Base-by-base conservation (phyloP, 2,113 vertebrate genomes). In the Ciconia stormi region DNA sequence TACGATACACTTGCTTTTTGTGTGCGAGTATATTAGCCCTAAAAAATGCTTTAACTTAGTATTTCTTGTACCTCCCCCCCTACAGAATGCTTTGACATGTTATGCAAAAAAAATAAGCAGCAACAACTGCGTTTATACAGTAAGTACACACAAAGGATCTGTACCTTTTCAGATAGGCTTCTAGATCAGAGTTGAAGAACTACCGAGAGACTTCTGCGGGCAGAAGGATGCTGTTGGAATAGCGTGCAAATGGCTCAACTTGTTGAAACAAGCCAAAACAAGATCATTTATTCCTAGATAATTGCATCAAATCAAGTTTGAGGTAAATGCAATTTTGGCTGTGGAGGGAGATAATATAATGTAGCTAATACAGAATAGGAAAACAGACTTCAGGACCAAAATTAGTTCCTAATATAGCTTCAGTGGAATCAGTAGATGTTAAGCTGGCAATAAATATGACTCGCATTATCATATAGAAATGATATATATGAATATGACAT, bases 301-400 rank as follows among this genome's bases (percentile, higher is more conserved):
- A 93, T 71, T 82, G 14, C 38, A 79, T 87, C n/a, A 91, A 93
- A 79, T 87, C 69, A 82, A 71, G 50, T 52, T 58, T 84, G 73
- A 95, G 17, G 21, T 87, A 87, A 93, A 84, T 32, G 34, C 14
- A 87, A 25, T 90, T 94, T 95, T 94, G 56, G 36, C 21, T 82
- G 58, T 87, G 66, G 30, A 90, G 36, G 22, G 46, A 90, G 53
- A 71, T 82, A 93, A 61, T 82, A 65, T 20, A 82, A 85, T 65
- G 53, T 53, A 82, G 27, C 71, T 90, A 69, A 61, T 76, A 69
- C 1, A 77, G 62, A 91, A 70, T 17, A 88, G 10, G 27, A 90
- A 80, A 55, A 62, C 16, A 87, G 73, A 79, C 6, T 40, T 94
- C 40, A 86, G 84, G 22, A 88, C 9, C 40, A 86, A 94, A 96